These are phyloP conservation scores for Mirounga angustirostris DNA, from an alignment of 2,113 vertebrate species.

Conservation along the genomic window DNA sequence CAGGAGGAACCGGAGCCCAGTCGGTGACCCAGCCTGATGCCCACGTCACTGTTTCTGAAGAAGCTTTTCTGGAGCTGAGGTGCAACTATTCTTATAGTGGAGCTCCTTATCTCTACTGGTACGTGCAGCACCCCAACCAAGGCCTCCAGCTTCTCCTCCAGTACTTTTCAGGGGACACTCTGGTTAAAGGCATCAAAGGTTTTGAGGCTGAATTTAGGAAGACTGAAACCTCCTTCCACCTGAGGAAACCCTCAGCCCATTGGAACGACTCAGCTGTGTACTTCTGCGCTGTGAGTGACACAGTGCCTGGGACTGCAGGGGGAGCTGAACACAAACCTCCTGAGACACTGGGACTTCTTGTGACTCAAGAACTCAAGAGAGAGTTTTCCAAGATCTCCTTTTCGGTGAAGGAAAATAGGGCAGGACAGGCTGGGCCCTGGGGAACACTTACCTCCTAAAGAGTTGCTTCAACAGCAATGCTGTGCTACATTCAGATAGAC, in stretches of 20 bases:
- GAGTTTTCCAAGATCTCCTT: not conserved
- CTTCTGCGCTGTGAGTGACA: slow-evolving; percentile 55
- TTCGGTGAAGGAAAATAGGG: not conserved
- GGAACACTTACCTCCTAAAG: not conserved
- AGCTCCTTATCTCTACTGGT: slow-evolving; percentile 44
- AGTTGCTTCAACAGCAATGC: not conserved
- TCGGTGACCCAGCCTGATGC: not conserved
- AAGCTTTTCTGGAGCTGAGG: not conserved
- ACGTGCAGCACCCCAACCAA: not conserved
- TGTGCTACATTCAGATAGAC: not conserved
- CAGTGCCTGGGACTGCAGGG: not conserved
- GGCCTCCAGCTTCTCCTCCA: slow-evolving; percentile 44
- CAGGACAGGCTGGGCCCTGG: not conserved
- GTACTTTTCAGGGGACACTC: accelerated
- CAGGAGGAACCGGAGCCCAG: slow-evolving; percentile 50
- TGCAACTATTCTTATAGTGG: not conserved
- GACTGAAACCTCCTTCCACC: slow-evolving; percentile 56
- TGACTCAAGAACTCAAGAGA: not conserved
- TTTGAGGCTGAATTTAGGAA: slow-evolving; percentile 21
- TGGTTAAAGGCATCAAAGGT: not conserved
- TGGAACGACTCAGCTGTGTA: not conserved
- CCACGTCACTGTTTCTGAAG: not conserved
- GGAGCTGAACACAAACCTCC: slow-evolving; percentile 26
- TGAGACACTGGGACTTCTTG: not conserved
- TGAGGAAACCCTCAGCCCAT: not conserved